Conservation (phyloP, 2,113 vertebrate genomes). For the Toxotes jaculatrix region DNA sequence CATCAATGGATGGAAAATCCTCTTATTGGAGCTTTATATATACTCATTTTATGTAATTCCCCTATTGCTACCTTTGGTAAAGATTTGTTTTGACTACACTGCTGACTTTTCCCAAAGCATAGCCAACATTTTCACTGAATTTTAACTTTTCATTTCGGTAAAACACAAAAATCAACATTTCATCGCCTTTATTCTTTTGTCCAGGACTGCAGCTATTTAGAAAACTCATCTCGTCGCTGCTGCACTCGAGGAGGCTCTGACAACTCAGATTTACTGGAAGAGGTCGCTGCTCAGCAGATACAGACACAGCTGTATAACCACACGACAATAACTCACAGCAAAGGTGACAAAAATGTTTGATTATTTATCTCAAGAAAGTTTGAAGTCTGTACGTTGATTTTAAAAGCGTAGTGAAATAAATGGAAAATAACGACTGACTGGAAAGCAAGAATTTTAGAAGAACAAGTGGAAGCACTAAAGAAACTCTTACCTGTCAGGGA, state of each 20-base stretch:
- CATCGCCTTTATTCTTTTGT: no score
- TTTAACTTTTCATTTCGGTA: not conserved
- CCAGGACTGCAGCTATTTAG: no score
- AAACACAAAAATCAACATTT: not conserved
- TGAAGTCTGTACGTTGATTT: not conserved
- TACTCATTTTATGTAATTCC: not conserved
- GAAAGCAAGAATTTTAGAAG: not conserved
- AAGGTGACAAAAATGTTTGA: constrained; percentile 14
- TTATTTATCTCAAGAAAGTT: not conserved
- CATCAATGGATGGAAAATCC: not conserved
- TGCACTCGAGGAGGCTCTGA: not conserved
- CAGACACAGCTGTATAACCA: not conserved
- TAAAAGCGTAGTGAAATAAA: not conserved
- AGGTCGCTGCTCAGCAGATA: not conserved
- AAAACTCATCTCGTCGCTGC: not conserved
- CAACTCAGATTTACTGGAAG: not conserved
- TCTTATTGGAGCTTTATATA: not conserved
- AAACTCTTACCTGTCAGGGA: constrained; percentile 85
- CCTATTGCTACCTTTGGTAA: not conserved
- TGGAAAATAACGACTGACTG: not conserved
- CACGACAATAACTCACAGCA: not conserved
- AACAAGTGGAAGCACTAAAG: not conserved
- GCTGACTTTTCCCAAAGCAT: not conserved
- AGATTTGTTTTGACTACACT: not conserved
- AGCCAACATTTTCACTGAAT: not conserved